A percentile compares a stretch with the other conserved stretches of the same genome.
These are phyloP conservation scores for Pollenia griseotomentosa DNA, from an alignment of 2,888 invertebrate species.

Conservation along the genomic window DNA sequence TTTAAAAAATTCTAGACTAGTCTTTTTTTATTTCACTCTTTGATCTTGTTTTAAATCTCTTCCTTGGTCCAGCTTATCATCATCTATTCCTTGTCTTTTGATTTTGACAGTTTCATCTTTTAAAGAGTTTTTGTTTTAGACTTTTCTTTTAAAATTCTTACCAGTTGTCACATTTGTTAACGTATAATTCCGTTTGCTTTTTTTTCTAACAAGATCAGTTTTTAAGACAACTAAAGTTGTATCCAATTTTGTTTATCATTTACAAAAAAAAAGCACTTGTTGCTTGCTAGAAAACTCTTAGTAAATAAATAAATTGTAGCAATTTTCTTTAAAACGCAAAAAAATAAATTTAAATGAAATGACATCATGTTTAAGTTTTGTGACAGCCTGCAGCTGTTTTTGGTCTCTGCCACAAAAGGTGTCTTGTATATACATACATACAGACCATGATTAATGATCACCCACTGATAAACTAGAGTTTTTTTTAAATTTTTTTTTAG, in stretches of 20 bases:
- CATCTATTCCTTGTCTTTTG: neutral
- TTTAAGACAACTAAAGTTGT: conserved; percentile 28
- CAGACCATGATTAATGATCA: conserved; percentile 68
- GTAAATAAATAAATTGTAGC: conserved; percentile 49
- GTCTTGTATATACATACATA: conserved; percentile 40
- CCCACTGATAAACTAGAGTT: conserved; percentile 62
- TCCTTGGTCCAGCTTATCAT: too few relatives aligned
- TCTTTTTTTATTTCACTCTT: too few relatives aligned
- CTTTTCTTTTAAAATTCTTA: neutral
- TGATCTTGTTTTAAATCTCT: too few relatives aligned
- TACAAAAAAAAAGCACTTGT: conserved; percentile 50
- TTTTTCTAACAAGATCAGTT: conserved; percentile 38
- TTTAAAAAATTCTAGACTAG: too few relatives aligned
- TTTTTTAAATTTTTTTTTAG: conserved; percentile 3
- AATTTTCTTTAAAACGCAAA: conserved; percentile 32
- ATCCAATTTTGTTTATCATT: conserved; percentile 10
- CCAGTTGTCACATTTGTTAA: neutral
- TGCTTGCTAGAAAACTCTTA: conserved; percentile 26
- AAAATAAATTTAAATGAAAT: conserved; percentile 64
- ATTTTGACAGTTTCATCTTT: too few relatives aligned
- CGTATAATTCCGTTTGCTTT: conserved; percentile 53
- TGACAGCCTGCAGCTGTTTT: conserved; percentile 70
- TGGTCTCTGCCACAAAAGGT: conserved; percentile 62
- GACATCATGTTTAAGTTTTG: conserved; percentile 69
- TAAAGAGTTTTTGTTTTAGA: too few relatives aligned